Percentiles rank a stretch among this genome's conserved stretches.
Conservation (phyloP, 2,888 invertebrate genomes). For the Dasysyrphus albostriatus region DNA sequence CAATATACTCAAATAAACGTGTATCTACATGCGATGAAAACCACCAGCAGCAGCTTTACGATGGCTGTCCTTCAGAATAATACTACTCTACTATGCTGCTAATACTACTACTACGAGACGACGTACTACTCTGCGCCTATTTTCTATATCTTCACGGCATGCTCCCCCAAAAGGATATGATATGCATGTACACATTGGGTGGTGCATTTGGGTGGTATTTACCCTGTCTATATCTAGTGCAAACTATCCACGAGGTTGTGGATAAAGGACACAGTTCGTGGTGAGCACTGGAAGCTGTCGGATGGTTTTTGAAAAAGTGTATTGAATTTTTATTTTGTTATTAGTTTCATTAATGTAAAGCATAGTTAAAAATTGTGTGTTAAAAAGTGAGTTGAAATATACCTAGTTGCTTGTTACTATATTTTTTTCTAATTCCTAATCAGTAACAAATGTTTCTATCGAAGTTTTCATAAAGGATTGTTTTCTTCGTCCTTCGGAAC, state of each 20-base stretch:
- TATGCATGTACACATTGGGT: conserved; percentile 53
- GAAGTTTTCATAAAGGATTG: not conserved
- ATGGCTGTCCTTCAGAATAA: conserved; percentile 57
- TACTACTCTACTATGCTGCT: conserved; percentile 58
- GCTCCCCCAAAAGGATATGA: conserved; percentile 31
- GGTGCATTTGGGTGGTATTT: conserved; percentile 30
- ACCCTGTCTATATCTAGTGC: conserved; percentile 37
- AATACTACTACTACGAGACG: conserved; percentile 54
- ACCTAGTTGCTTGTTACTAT: not conserved
- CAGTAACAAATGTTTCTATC: not conserved
- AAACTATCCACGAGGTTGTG: conserved; percentile 41
- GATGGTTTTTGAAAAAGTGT: conserved; percentile 50
- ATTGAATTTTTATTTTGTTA: conserved; percentile 17
- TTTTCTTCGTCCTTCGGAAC: conserved; percentile 17
- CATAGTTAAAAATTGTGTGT: not conserved
- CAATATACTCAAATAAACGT: conserved; percentile 18
- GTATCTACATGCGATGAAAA: conserved; percentile 25
- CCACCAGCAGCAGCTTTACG: conserved; percentile 43
- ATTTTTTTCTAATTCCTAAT: not conserved
- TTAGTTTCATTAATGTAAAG: not conserved
- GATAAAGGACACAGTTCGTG: conserved; percentile 56
- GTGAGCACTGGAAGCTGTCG: conserved; percentile 60
- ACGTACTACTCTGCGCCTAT: conserved; percentile 57
- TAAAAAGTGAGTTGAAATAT: conserved; percentile 53
- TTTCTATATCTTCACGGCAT: conserved; percentile 19